A percentile compares a stretch with the other conserved stretches of the same genome.
Conservation (phyloP, 2,888 invertebrate species). For the Scaeva pyrastri region DNA sequence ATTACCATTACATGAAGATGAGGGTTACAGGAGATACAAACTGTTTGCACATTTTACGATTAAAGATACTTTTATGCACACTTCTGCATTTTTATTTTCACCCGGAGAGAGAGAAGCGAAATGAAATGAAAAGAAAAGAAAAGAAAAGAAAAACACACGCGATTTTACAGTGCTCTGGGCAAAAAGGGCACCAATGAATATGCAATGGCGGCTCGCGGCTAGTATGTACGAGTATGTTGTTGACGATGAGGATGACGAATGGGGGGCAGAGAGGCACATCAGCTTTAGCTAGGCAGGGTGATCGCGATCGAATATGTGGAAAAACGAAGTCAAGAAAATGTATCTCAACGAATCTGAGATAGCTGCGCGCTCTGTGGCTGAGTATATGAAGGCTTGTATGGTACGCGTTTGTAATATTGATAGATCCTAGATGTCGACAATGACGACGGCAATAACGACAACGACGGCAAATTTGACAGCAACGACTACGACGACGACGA, state of each 20-base stretch:
- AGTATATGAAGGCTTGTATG: conserved; percentile 57
- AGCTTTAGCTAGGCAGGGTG: conserved; percentile 15
- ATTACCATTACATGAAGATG: too few species aligned
- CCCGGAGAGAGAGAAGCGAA: neutral
- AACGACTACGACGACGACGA: conserved; percentile 14
- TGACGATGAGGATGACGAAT: neutral
- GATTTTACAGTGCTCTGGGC: conserved; percentile 25
- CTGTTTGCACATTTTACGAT: conserved; percentile 27
- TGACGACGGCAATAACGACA: conserved; percentile 50
- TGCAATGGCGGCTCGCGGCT: conserved; percentile 7
- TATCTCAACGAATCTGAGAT: conserved; percentile 60
- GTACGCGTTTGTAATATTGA: conserved; percentile 72
- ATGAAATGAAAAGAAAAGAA: neutral
- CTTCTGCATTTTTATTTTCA: conserved; percentile 5
- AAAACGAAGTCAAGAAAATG: conserved; percentile 64
- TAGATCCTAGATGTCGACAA: conserved; percentile 70
- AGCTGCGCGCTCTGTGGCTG: conserved; percentile 39
- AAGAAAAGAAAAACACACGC: conserved; percentile 36
- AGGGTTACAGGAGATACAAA: conserved; percentile 39
- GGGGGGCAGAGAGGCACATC: neutral
- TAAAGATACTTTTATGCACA: conserved; percentile 33
- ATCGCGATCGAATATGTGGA: conserved; percentile 25
- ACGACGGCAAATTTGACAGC: conserved; percentile 38
- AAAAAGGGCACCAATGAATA: conserved; percentile 29
- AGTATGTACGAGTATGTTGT: neutral